These are phyloP conservation scores for Ciconia stormi DNA, from an alignment of 2,113 vertebrate species.

Conservation along the genomic window DNA sequence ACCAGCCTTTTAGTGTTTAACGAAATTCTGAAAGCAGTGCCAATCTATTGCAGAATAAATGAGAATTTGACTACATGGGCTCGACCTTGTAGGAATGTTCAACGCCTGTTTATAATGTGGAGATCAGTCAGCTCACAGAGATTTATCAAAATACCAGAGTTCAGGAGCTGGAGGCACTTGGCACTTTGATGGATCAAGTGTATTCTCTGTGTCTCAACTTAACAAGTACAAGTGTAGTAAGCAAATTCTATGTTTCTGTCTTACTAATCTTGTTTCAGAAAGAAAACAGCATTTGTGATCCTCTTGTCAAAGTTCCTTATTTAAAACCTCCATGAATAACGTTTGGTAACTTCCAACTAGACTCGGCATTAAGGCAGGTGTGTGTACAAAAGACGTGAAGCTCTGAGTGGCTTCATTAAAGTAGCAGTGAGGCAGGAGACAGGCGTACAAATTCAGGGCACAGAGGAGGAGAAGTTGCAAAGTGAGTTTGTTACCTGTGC, in stretches of 20 bases:
- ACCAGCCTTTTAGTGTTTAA: not conserved
- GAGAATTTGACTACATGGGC: not conserved
- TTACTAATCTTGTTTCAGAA: not conserved
- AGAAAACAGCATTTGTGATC: not conserved
- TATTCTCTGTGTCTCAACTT: not conserved
- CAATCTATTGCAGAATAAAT: not conserved
- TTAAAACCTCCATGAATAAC: not conserved
- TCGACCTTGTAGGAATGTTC: not conserved
- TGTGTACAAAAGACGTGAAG: not conserved
- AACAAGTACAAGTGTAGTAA: not conserved
- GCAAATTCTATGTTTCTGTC: not conserved
- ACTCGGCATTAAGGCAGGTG: not conserved
- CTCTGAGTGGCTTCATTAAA: not conserved
- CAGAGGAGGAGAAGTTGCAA: not conserved
- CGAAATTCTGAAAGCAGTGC: not conserved
- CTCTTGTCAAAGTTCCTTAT: not conserved
- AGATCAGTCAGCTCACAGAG: not conserved
- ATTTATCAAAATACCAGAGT: not conserved
- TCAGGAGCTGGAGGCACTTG: not conserved
- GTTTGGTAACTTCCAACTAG: not conserved
- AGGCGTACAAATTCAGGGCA: not conserved
- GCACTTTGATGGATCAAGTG: not conserved
- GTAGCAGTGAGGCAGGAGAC: not conserved
- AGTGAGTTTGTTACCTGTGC: not conserved
- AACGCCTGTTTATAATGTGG: not conserved